A percentile compares a stretch with the other conserved stretches of the same genome.
phyloP scores from a whole-genome alignment of 2,888 invertebrate species.

The Barypeithes pellucidus region DNA sequence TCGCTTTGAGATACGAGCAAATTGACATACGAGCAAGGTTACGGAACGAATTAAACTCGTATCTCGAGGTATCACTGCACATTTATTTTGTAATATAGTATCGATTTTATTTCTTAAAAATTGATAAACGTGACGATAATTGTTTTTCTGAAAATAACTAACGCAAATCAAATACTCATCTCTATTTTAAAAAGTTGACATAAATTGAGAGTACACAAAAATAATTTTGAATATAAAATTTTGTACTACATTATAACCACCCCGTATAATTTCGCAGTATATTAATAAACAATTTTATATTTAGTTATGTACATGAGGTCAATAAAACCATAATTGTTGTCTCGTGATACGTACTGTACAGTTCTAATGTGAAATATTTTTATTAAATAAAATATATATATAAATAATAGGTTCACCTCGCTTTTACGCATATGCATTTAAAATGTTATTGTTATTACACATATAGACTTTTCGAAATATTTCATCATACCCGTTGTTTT shows the following conservation, averaged over 20 bases:
- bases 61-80: too few species aligned
- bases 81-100: too few species aligned
- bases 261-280: constrained; percentile 5
- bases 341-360: neutral
- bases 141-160: too few species aligned
- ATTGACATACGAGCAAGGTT: too few species aligned
- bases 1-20: too few species aligned
- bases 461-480: neutral
- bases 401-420: constrained; percentile 13
- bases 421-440: neutral
- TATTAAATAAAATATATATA: constrained; percentile 2
- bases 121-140: too few species aligned
- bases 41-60: too few species aligned
- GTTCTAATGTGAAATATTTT: neutral
- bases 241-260: neutral
- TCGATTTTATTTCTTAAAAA: too few species aligned
- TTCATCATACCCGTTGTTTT: neutral
- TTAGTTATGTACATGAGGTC: constrained; percentile 22
- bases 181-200: too few species aligned
- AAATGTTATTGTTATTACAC: constrained; percentile 1
- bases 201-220: too few species aligned
- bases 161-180: too few species aligned
- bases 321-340: constrained; percentile 34
- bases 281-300: constrained; percentile 27
- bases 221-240: too few species aligned